These are phyloP conservation scores for Drosophila paulistorum DNA, from an alignment of 1,140 invertebrate species.

Conservation along the genomic window DNA sequence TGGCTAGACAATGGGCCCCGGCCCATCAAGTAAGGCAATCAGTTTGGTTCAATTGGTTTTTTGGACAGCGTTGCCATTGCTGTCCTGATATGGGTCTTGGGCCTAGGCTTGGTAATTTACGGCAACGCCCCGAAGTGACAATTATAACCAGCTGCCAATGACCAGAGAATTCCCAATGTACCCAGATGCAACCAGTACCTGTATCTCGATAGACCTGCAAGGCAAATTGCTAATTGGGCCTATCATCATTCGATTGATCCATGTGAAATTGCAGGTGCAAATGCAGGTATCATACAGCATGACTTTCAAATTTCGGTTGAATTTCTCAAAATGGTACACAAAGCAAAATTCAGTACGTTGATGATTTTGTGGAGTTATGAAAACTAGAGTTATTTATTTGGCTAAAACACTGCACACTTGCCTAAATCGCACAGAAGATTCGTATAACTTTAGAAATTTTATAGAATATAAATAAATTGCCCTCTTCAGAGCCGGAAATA, in stretches of 20 bases:
- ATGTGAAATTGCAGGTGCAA: background rate
- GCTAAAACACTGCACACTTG: too few species aligned
- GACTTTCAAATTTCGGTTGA: too few species aligned
- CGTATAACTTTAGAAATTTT: too few species aligned
- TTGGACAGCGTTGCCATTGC: slow-evolving; percentile 27
- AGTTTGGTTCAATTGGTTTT: slow-evolving; percentile 72
- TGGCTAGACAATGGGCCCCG: slow-evolving; percentile 32
- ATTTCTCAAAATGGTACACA: too few species aligned
- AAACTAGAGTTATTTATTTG: too few species aligned
- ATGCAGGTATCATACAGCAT: background rate
- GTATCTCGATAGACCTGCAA: background rate
- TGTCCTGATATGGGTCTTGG: slow-evolving; percentile 15
- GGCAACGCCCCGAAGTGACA: slow-evolving; percentile 34
- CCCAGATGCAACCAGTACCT: slow-evolving; percentile 11
- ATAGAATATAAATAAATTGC: too few species aligned
- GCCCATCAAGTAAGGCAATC: slow-evolving; percentile 40
- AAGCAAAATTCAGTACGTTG: too few species aligned
- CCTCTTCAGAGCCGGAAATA: too few species aligned
- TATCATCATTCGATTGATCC: slow-evolving; percentile 17
- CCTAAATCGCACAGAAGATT: too few species aligned
- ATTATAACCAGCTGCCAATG: slow-evolving; percentile 24
- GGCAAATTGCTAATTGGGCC: background rate
- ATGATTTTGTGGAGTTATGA: too few species aligned
- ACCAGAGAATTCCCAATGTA: background rate
- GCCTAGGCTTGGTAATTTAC: slow-evolving; percentile 48